Evolutionary conservation across 2,888 invertebrate species (phyloP).

Genomic region (Cryptocephalus primarius): DNA sequence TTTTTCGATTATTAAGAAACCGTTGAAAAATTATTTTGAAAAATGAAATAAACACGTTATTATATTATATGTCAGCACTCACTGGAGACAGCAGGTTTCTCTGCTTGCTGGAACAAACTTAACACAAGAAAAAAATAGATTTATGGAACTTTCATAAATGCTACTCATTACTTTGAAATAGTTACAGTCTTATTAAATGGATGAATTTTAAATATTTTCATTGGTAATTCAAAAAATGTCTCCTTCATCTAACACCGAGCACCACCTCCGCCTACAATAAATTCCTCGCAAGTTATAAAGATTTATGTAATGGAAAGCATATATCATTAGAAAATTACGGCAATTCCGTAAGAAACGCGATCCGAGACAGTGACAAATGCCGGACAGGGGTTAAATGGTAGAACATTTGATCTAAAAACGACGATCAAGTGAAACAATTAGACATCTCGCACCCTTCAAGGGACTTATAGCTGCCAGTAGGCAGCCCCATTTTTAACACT

Average conservation of each 20-base stretch:
- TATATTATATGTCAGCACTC: no score
- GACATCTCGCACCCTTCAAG: conserved; percentile 31
- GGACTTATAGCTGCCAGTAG: conserved; percentile 17
- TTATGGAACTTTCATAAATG: no score
- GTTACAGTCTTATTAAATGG: no score
- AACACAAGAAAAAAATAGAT: no score
- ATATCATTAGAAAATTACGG: conserved; percentile 36
- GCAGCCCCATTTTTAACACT: conserved; percentile 35
- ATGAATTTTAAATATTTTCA: no score
- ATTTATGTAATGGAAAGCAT: conserved; percentile 37
- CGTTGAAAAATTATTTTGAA: no score
- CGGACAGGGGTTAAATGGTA: conserved; percentile 31
- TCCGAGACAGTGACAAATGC: conserved; percentile 34
- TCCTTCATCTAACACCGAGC: conserved; percentile 26
- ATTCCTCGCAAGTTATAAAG: conserved; percentile 30
- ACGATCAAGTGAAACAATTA: conserved; percentile 34
- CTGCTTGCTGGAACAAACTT: no score
- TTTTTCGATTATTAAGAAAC: no score
- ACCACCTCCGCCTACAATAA: conserved; percentile 30
- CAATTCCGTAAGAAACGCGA: conserved; percentile 32
- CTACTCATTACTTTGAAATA: no score
- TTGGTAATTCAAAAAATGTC: no score
- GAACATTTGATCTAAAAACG: conserved; percentile 32
- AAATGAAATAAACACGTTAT: no score
- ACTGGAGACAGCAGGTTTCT: no score